Evolutionary conservation across 2,888 invertebrate genomes (phyloP).

Genomic region (Chloroclysta siterata): DNA sequence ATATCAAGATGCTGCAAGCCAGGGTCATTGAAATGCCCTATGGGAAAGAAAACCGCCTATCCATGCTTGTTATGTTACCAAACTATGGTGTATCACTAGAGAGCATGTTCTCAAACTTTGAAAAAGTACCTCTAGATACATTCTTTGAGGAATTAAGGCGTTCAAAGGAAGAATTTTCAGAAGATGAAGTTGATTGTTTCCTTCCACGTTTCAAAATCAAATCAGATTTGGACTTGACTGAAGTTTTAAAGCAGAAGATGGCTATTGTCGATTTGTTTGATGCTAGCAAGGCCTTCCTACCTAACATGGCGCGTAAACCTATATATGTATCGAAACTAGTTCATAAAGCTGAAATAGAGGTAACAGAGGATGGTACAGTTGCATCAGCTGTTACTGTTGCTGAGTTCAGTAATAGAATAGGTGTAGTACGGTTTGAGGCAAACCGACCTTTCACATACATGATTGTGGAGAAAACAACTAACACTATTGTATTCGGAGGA

Average conservation of each 20-base stretch:
- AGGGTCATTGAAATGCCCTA: constrained; percentile 89
- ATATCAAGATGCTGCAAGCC: constrained; percentile 83
- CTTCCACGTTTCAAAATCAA: constrained; percentile 86
- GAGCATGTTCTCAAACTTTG: constrained; percentile 82
- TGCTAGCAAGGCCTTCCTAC: constrained; percentile 54
- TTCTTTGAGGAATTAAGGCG: constrained; percentile 80
- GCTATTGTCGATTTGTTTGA: constrained; percentile 86
- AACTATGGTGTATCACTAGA: constrained; percentile 80
- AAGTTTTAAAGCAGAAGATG: constrained; percentile 67
- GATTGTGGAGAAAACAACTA: constrained; percentile 86
- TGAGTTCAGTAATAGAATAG: constrained; percentile 80
- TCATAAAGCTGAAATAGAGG: constrained; percentile 90
- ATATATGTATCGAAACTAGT: constrained; percentile 85
- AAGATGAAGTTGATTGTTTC: constrained; percentile 87
- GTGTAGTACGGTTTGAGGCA: constrained; percentile 85
- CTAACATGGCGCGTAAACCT: constrained; percentile 78
- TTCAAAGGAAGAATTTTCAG: constrained; percentile 79
- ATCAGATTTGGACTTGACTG: constrained; percentile 84
- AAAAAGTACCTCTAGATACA: constrained; percentile 68
- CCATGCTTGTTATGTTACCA: constrained; percentile 88
- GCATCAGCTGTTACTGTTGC: constrained; percentile 84
- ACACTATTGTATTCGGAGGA: constrained; percentile 76
- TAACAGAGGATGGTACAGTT: constrained; percentile 89
- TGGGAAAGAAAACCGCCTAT: constrained; percentile 80
- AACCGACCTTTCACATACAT: constrained; percentile 88